Evolutionary conservation across 2,797 vertebrate genomes (phyloP), one percentile per base, ranked within the genome.

Genomic region (Apogon hyalosoma): DNA sequence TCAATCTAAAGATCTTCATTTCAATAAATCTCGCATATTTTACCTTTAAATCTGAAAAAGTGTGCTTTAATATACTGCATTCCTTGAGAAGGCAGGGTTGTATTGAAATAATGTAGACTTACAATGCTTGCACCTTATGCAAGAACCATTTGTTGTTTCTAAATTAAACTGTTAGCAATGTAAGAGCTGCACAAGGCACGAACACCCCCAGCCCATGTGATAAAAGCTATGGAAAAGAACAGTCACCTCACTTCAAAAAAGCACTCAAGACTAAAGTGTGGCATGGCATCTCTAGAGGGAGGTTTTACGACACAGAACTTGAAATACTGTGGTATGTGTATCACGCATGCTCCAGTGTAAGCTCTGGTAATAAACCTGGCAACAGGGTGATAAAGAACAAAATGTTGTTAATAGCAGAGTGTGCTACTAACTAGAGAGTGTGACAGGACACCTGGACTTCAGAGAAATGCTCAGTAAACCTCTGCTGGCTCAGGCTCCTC

Each of bases 341-440:
- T 49, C 61, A 62, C 50, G 21, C 68, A 69, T 48, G 56, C 33
- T 40, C 45, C 46, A 14, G n/a, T 55, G 33, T 66, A 36, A 67
- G 58, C 51, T 69, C 42, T 45, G 21, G 57, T 63, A 75, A 57
- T 79, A 77, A 82, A 88, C 83, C 63, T 85, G 72, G 56, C 69
- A 77, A 72, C 69, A 70, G 46, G 65, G 62, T 36, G 62, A 82
- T 77, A 85, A 89, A 89, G 72, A 81, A 79, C 16, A 56, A 82
- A 84, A 84, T 76, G 83, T n/a, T 82, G 90, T 83, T 85, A 84
- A 92, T 50, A 60, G 57, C 12, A 38, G 40, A 62, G 42, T 1
- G 11, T 50, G 57, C 36, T 49, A 79, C 79, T 88, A 88, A 90
- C 57, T 57, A 61, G 68, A 24, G 61, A 68, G 46, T 42, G 50